Conservation (phyloP, 2,888 invertebrate genomes). For the Congeria kusceri region DNA sequence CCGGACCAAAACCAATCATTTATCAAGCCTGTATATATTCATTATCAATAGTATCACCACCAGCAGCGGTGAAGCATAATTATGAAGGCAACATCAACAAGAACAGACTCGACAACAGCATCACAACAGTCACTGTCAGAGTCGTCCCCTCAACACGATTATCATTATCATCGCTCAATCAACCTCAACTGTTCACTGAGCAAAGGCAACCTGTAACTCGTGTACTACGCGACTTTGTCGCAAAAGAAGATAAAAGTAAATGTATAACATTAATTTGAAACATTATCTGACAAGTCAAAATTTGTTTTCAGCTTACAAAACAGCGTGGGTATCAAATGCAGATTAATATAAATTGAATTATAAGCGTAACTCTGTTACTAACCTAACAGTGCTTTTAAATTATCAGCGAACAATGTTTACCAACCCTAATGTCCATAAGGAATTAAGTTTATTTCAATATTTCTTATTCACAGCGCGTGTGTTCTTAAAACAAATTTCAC, state of each 20-base stretch:
- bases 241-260: neutral
- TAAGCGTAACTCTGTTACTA: constrained; percentile 6
- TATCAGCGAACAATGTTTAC: neutral
- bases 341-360: constrained; percentile 10
- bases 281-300: constrained; percentile 1
- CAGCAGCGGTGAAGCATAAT: too few species aligned
- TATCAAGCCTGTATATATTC: too few species aligned
- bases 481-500: constrained; percentile 3
- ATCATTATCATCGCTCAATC: neutral
- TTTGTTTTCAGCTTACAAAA: neutral
- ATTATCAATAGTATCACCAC: too few species aligned
- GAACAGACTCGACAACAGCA: neutral
- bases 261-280: constrained; percentile 9
- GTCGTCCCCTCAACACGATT: neutral
- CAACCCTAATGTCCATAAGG: neutral
- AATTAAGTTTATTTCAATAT: constrained; percentile 13
- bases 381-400: neutral
- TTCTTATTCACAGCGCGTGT: constrained; percentile 10
- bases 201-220: neutral
- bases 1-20: too few species aligned
- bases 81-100: neutral
- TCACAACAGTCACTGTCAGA: neutral
- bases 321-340: neutral
- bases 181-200: neutral
- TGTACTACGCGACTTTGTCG: neutral